Conservation (phyloP, 2,888 invertebrate genomes). For the Dendrolimus houi region DNA sequence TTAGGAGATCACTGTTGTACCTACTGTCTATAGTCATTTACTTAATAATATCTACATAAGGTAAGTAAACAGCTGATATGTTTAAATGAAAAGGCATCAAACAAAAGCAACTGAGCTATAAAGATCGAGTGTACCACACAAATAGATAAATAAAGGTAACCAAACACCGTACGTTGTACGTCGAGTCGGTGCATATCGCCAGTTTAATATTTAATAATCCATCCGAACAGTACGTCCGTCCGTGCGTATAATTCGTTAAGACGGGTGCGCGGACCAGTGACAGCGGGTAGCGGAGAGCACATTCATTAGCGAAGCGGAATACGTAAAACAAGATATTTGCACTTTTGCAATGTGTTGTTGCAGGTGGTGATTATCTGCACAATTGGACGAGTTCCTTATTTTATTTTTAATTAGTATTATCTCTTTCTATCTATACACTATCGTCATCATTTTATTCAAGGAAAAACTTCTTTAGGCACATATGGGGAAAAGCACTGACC, state of each 20-base stretch:
- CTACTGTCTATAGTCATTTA: not conserved
- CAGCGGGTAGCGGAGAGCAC: conserved; percentile 11
- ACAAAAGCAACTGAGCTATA: not conserved
- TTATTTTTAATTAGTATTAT: too few species aligned
- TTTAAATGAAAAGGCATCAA: not conserved
- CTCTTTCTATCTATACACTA: too few species aligned
- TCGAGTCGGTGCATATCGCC: conserved; percentile 26
- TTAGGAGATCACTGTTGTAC: too few species aligned
- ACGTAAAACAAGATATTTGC: too few species aligned
- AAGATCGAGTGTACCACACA: not conserved
- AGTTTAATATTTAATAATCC: conserved; percentile 60
- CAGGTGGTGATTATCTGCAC: too few species aligned
- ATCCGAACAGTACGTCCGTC: conserved; percentile 45
- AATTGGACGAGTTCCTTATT: too few species aligned
- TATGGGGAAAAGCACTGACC: too few species aligned
- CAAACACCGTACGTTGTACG: conserved; percentile 24
- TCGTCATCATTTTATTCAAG: too few species aligned
- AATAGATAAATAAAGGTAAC: conserved; percentile 20
- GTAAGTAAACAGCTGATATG: conserved; percentile 1
- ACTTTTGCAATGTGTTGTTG: too few species aligned
- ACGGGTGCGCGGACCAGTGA: conserved; percentile 29
- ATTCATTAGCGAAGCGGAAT: conserved; percentile 7
- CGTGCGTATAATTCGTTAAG: conserved; percentile 53
- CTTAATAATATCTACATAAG: not conserved
- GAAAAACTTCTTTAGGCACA: too few species aligned